Evolutionary conservation across 1,140 invertebrate species (phyloP).

Genomic region (Macrosteles quadrilineatus): DNA sequence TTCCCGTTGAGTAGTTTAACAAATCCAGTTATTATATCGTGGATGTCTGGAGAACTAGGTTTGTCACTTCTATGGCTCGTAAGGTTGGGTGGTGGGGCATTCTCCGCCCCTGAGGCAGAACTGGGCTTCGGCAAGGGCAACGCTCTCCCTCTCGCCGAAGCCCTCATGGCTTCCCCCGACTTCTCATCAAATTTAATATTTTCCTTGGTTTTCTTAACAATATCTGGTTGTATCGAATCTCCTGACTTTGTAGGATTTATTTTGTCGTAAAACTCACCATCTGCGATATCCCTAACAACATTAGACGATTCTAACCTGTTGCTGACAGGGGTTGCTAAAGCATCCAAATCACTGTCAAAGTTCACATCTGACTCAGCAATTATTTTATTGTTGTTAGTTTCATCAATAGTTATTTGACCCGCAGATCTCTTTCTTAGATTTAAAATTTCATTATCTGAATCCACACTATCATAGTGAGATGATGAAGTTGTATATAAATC

Average conservation of each 20-base stretch:
- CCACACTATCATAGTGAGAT: no score
- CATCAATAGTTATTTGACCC: background rate
- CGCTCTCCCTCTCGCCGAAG: constrained; percentile 61
- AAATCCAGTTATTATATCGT: constrained; percentile 88
- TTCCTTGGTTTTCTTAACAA: background rate
- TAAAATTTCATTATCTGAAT: background rate
- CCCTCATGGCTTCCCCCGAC: constrained; percentile 72
- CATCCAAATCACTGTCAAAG: background rate
- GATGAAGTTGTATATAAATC: no score
- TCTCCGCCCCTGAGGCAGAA: constrained; percentile 21
- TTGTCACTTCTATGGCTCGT: constrained; percentile 35
- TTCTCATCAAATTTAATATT: background rate
- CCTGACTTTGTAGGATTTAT: constrained; percentile 18
- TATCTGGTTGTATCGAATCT: background rate
- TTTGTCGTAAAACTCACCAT: constrained; percentile 11
- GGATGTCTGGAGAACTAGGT: constrained; percentile 74
- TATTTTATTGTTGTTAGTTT: background rate
- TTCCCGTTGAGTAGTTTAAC: constrained; percentile 87
- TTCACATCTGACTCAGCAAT: background rate
- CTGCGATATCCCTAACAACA: background rate
- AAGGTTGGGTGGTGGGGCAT: background rate
- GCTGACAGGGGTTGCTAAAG: background rate
- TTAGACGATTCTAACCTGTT: background rate
- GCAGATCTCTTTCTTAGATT: background rate
- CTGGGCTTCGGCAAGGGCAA: constrained; percentile 65